Percentiles rank a stretch among this genome's conserved stretches.
Evolutionary conservation across 35 echinoderm and acorn worm genomes (phyloP).

Genomic region (Ophioderma brevispina): DNA sequence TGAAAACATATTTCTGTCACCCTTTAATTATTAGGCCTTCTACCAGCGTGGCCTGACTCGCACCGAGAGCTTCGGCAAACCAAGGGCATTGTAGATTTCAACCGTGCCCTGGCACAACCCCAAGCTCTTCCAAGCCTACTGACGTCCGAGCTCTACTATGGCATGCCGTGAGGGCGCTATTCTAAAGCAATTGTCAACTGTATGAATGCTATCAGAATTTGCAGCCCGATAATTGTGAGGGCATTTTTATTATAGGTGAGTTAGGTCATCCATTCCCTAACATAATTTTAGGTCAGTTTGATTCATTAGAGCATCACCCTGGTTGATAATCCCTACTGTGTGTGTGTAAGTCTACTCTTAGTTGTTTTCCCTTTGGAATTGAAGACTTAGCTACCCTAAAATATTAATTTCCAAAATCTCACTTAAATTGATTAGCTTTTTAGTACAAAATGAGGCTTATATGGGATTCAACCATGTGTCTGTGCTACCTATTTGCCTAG

Average conservation of each 20-base stretch:
- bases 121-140: conserved; percentile 90
- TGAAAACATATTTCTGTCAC: no score
- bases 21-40: conserved; percentile 63
- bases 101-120: conserved; percentile 91
- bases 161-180: conserved; percentile 92
- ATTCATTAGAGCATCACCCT: no score
- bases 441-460: no score
- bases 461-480: no score
- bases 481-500: no score
- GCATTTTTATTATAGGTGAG: conserved; percentile 95
- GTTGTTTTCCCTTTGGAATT: no score
- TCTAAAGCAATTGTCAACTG: conserved; percentile 97
- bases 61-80: conserved; percentile 84
- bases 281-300: neutral
- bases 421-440: no score
- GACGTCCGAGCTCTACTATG: conserved; percentile 96
- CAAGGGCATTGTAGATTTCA: conserved; percentile 98
- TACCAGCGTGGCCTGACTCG: conserved; percentile 94
- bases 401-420: no score
- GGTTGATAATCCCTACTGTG: no score
- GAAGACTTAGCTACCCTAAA: no score
- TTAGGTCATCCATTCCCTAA: neutral
- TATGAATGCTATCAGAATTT: conserved; percentile 86
- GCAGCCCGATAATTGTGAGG: conserved; percentile 90
- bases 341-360: no score